These are phyloP conservation scores for Pelusios castaneus DNA, from an alignment of 2,113 vertebrate genomes.

Conservation along the genomic window DNA sequence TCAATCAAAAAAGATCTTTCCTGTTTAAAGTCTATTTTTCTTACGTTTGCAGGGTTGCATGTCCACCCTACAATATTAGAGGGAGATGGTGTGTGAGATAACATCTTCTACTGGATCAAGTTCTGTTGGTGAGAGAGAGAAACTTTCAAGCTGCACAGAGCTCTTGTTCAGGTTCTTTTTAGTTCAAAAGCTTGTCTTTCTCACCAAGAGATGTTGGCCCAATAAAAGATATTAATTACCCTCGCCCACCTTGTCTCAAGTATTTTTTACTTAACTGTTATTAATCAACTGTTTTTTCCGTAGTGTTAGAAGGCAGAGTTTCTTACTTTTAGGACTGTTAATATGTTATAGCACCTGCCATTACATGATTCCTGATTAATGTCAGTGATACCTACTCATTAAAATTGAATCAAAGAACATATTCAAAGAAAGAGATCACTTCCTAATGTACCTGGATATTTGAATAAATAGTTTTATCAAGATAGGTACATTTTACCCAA, in stretches of 20 bases:
- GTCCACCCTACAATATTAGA: too few relatives aligned
- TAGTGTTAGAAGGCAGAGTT: neutral
- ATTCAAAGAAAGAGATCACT: neutral
- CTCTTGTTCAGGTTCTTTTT: neutral
- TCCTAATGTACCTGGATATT: neutral
- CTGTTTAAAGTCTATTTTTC: neutral
- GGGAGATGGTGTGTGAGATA: neutral
- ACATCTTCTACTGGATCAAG: neutral
- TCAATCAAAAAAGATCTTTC: slow-evolving; percentile 10
- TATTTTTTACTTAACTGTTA: neutral
- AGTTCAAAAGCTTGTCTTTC: neutral
- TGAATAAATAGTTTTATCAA: neutral
- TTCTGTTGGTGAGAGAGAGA: neutral
- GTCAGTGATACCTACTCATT: neutral
- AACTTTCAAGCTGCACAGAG: neutral
- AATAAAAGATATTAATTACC: neutral
- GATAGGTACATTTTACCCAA: neutral
- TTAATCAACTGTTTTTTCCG: slow-evolving; percentile 4
- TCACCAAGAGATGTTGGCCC: neutral
- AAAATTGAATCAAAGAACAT: neutral
- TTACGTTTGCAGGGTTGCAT: neutral
- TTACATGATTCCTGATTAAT: neutral
- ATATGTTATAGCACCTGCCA: neutral
- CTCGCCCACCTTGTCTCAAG: neutral
- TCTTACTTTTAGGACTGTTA: neutral